These are phyloP conservation scores for Ameiurus melas DNA, from an alignment of 2,113 vertebrate genomes.

Conservation along the genomic window DNA sequence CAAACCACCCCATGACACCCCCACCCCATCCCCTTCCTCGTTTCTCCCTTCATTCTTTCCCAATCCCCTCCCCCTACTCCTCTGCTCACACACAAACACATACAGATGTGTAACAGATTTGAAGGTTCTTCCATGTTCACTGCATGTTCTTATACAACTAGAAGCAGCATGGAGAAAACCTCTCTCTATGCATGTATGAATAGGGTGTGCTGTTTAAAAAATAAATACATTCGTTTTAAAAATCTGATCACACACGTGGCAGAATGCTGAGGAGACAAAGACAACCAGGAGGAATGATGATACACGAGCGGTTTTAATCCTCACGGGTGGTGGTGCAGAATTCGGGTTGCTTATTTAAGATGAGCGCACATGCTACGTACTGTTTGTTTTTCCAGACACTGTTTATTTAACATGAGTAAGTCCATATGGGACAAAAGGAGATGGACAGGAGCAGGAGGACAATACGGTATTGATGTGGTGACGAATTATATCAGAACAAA, in stretches of 20 bases:
- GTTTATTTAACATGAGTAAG: constrained; percentile 22
- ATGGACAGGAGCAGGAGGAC: background rate
- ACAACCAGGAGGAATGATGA: constrained; percentile 13
- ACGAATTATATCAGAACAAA: too few species aligned
- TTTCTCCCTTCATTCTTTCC: background rate
- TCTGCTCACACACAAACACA: constrained; percentile 11
- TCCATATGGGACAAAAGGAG: constrained; percentile 2
- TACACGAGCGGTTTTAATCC: constrained; percentile 9
- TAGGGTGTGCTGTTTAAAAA: background rate
- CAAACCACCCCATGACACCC: background rate
- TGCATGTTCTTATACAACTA: constrained; percentile 5
- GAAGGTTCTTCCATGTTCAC: background rate
- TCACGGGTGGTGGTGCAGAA: background rate
- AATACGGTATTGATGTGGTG: background rate
- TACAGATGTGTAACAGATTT: constrained; percentile 15
- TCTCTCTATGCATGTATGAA: too few species aligned
- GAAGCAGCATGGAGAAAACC: background rate
- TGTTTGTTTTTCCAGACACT: background rate
- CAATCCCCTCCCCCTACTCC: constrained; percentile 3
- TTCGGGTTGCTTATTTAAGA: constrained; percentile 6
- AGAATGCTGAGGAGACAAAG: constrained; percentile 26
- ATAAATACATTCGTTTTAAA: background rate
- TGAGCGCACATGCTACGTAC: background rate
- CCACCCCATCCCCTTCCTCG: background rate
- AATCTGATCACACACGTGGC: background rate